phyloP scores from a whole-genome alignment of 2,888 invertebrate genomes.

The Ichneumon xanthorius region DNA sequence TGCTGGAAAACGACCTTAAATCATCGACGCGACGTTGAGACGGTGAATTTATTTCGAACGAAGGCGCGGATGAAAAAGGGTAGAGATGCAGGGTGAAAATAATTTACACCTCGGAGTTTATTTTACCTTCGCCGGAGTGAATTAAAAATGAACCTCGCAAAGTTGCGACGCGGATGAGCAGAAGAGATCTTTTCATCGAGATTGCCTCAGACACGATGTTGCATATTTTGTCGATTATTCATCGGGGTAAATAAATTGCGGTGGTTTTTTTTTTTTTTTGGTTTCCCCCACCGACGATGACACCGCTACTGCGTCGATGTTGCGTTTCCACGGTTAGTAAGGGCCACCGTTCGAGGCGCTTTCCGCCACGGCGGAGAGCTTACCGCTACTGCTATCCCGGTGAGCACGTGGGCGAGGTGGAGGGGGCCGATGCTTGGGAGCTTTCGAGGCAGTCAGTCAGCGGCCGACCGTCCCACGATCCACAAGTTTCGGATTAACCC shows the following conservation, averaged over 20 bases:
- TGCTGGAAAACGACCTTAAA: neutral
- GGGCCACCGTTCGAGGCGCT: conserved; percentile 59
- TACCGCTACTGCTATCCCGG: conserved; percentile 28
- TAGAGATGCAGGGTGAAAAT: neutral
- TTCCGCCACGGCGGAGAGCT: conserved; percentile 48
- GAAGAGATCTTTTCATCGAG: neutral
- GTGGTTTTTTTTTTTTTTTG: neutral
- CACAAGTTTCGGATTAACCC: conserved; percentile 71
- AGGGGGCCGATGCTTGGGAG: conserved; percentile 76
- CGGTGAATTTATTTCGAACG: conserved; percentile 11
- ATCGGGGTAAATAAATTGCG: neutral
- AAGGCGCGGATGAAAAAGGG: neutral
- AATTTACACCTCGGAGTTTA: conserved; percentile 20
- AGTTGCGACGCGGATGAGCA: neutral
- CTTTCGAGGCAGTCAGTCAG: conserved; percentile 77
- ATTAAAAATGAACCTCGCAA: conserved; percentile 31
- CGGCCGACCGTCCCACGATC: conserved; percentile 77
- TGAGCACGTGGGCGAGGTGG: conserved; percentile 78
- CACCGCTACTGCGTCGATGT: conserved; percentile 50
- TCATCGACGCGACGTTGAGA: conserved; percentile 10
- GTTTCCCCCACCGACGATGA: conserved; percentile 22
- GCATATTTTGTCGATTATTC: neutral
- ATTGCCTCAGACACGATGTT: neutral
- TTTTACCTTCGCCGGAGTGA: conserved; percentile 34
- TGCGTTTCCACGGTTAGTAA: conserved; percentile 62